Evolutionary conservation across 1,140 invertebrate species (phyloP), one percentile per base, ranked within the genome.

Genomic region (Camponotus floridanus): DNA sequence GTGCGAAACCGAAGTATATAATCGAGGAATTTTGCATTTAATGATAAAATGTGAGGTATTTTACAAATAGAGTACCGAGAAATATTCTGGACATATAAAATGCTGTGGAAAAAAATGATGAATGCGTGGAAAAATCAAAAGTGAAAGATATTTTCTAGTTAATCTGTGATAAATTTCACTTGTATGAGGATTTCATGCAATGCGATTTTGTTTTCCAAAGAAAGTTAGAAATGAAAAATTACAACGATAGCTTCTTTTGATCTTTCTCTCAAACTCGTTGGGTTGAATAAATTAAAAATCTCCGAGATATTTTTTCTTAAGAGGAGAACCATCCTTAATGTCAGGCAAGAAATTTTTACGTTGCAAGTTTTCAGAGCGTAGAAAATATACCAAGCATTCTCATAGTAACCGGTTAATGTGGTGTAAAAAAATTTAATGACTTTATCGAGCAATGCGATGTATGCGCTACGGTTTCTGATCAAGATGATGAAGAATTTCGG

Each of bases 371-470:
- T 48, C 55, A 83, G 79, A 83, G 68, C 68, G 42, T 74, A 74
- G 68, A 83, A 74, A 83, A 73, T 81, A 73, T 31, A 68, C 13
- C 45, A 36, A 74, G 55, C 57, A 31, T 81, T 81, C 13, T 71
- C 39, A 73, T 59, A 13, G 1, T 36, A 26, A 61, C 11, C 26
- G 55, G 55, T 83, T 83, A 83, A 83, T 83, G 79, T 48, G 39
- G 26, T 61, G 42, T 61, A 74, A 83, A 73, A 83, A 31, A 9
- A 62, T 83, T 74, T 83, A 74, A 83, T 62, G 68, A 81, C 45
- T 55, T 26, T 73, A 33, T 73, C 21, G 31, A 74, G 42, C 6
- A 42, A 21, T 2, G 13, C 21, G 15, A 61, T 45, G 26, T 33
- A 42, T 61, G 39, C 55, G 57, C 74, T 74, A 74, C 68, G 55